phyloP scores from a whole-genome alignment of 2,113 vertebrate genomes.

The Carassius auratus region DNA sequence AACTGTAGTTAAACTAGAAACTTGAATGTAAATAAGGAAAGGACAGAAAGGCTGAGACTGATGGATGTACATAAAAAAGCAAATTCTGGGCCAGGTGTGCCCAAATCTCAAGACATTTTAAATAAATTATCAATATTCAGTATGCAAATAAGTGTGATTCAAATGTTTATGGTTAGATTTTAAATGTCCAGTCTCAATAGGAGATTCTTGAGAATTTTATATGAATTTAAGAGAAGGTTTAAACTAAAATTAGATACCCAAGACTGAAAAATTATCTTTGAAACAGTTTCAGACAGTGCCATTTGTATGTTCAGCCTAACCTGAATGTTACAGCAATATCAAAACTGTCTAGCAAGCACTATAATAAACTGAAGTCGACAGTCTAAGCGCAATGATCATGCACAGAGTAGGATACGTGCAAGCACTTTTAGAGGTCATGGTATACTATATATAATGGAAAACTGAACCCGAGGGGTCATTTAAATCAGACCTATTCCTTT shows the following conservation, averaged over 20 bases:
- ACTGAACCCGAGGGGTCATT: neutral
- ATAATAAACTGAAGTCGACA: neutral
- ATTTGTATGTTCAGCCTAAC: neutral
- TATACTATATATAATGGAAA: neutral
- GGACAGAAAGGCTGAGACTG: neutral
- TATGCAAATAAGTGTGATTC: neutral
- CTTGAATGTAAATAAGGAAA: neutral
- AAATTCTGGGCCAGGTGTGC: neutral
- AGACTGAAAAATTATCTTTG: neutral
- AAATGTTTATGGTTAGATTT: neutral
- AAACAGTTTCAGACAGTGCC: neutral
- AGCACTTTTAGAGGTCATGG: neutral
- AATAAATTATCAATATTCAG: neutral
- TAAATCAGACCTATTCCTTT: neutral
- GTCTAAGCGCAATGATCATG: neutral
- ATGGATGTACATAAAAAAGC: neutral
- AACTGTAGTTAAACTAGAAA: neutral
- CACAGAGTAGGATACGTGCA: neutral
- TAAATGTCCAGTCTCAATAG: neutral
- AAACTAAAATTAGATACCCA: neutral
- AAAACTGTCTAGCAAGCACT: neutral
- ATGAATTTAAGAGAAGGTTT: neutral
- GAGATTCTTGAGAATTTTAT: neutral
- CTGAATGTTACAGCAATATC: neutral
- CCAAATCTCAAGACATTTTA: neutral